These are phyloP conservation scores for Chaetodon trifasciatus DNA, from an alignment of 2,797 vertebrate genomes.

Conservation along the genomic window DNA sequence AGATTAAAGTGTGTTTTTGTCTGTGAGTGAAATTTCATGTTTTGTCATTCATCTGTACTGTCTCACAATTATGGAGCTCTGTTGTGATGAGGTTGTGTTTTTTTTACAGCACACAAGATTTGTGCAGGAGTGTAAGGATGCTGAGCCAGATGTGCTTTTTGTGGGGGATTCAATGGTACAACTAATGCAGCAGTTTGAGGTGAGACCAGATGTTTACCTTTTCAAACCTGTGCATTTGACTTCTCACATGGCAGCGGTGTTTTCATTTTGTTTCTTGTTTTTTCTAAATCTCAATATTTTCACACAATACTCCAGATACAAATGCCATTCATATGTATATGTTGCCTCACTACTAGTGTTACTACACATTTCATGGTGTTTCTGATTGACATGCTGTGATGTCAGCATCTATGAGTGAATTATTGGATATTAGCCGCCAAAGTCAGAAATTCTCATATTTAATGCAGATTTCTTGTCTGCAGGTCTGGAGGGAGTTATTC, in stretches of 20 bases:
- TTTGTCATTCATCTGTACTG: background rate
- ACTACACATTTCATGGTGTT: background rate
- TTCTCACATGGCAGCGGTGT: background rate
- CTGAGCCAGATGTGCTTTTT: slow-evolving; percentile 97
- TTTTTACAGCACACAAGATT: slow-evolving; percentile 92
- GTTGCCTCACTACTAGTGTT: background rate
- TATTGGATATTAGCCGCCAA: background rate
- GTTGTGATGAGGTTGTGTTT: background rate
- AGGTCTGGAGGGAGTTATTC: slow-evolving; percentile 97
- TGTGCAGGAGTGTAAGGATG: slow-evolving; percentile 97
- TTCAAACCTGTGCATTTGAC: background rate
- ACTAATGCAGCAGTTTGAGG: slow-evolving; percentile 95
- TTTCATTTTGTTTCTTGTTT: background rate
- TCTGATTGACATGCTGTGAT: background rate
- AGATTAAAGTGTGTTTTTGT: background rate
- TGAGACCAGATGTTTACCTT: slow-evolving; percentile 64
- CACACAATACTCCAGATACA: background rate
- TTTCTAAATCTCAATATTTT: background rate
- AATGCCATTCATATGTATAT: background rate
- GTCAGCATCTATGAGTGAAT: background rate
- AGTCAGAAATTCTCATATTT: background rate
- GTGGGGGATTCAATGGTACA: slow-evolving; percentile 98
- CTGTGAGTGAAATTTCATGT: background rate
- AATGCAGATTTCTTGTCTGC: slow-evolving; percentile 34
- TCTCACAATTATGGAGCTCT: background rate